These are phyloP conservation scores for Watsonalla binaria DNA, from an alignment of 2,888 invertebrate species.

Conservation along the genomic window DNA sequence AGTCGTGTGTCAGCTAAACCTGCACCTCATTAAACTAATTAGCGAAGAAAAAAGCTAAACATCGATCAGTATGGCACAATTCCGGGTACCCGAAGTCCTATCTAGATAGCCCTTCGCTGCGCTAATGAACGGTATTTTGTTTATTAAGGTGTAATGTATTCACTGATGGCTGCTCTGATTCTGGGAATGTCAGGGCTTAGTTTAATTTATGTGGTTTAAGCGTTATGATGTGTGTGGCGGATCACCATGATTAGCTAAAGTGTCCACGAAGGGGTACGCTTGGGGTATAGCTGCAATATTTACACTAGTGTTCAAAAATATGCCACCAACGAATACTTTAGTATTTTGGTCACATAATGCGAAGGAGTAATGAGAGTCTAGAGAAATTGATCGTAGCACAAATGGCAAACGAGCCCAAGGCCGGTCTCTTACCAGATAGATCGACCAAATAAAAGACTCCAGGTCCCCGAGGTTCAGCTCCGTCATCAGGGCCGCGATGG, in stretches of 20 bases:
- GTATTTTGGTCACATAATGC: no score
- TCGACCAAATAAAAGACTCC: no score
- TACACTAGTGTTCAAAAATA: no score
- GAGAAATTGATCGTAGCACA: no score
- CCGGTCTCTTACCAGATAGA: no score
- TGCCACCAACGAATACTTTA: no score
- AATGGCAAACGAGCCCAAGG: no score
- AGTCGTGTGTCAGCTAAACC: constrained; percentile 7
- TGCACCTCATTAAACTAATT: constrained; percentile 72
- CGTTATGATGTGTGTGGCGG: background rate
- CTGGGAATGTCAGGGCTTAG: constrained; percentile 58
- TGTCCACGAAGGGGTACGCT: no score
- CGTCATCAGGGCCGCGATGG: no score
- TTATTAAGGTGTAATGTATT: constrained; percentile 74
- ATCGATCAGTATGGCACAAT: constrained; percentile 49
- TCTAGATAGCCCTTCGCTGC: constrained; percentile 59
- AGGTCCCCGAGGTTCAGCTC: no score
- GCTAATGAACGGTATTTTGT: constrained; percentile 72
- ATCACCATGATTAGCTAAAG: background rate
- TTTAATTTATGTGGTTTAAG: background rate
- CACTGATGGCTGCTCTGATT: constrained; percentile 62
- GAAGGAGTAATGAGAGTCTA: no score
- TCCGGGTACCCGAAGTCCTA: constrained; percentile 46
- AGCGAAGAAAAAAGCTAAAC: constrained; percentile 54
- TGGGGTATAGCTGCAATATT: no score